Evolutionary conservation across 2,888 invertebrate species (phyloP), one percentile per base, ranked within the genome.

Genomic region (Phyllotreta striolata): DNA sequence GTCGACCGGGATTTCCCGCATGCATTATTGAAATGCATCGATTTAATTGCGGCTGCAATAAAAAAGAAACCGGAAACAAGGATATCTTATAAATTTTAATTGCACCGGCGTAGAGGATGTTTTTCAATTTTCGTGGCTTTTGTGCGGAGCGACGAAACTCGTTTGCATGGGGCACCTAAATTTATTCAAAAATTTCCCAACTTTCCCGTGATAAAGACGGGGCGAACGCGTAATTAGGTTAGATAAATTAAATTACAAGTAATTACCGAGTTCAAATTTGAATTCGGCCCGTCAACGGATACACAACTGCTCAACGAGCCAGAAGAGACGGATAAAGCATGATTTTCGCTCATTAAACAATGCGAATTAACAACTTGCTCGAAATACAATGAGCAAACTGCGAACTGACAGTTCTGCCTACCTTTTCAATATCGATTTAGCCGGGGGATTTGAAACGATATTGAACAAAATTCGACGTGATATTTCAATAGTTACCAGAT

Each of bases 381-480:
- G 43, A 43, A 52, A 54, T 61, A 44, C 61, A 58, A 49, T 14
- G 61, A 52, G 52, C 41, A 64, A 61, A 61, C 43, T 52, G 44
- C 52, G 54, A 64, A 44, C 63, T 47, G 49, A 54, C 57, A 41
- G 52, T 57, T 57, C 57, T 56, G 61, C 49, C 47, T 46, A 54
- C 64, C 57, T 44, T 43, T 64, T 57, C 54, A 47, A 64, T 64
- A 64, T 64, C 47, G 61, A 62, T 64, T 60, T 35, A 52, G 61
- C 39, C 57, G 41, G 40, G 41, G 41, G 62, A 64, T 61, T 40
- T 41, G 52, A 57, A 46, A 60, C 56, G 52, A 35, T 55, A 52
- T 44, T 56, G 51, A 51, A 58, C 35, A 49, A 58, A 58, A 24
- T 58, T 55, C 24, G 24, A 24, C 24, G 24, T 24, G 24, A 24